These are phyloP conservation scores for Dicentrarchus labrax DNA, from an alignment of 2,113 vertebrate genomes.

Conservation along the genomic window DNA sequence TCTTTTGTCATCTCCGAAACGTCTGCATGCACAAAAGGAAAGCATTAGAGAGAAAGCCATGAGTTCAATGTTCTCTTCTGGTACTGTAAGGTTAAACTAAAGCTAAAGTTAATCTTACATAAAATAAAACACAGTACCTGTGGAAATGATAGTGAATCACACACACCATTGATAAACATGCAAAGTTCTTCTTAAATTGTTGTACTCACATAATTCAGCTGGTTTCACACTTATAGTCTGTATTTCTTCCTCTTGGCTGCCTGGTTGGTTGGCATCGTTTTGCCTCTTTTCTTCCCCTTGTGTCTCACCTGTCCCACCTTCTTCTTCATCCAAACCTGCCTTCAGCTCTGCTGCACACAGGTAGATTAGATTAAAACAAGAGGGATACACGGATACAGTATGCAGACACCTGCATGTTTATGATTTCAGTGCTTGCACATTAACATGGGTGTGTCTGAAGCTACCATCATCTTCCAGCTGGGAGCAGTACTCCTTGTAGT, in stretches of 20 bases:
- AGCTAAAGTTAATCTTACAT: background rate
- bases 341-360: conserved; percentile 51
- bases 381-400: background rate
- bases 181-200: background rate
- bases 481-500: conserved; percentile 80
- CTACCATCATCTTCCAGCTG: conserved; percentile 73
- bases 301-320: conserved; percentile 45
- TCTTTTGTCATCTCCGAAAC: conserved; percentile 60
- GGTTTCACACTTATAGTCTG: conserved; percentile 18
- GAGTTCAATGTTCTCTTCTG: background rate
- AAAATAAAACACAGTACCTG: background rate
- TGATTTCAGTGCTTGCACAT: background rate
- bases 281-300: conserved; percentile 53
- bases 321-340: conserved; percentile 21
- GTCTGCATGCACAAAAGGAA: conserved; percentile 23
- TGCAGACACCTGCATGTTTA: background rate
- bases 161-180: background rate
- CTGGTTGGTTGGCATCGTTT: conserved; percentile 22
- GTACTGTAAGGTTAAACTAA: background rate
- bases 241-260: conserved; percentile 72
- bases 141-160: background rate
- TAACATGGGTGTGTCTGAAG: background rate
- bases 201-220: conserved; percentile 55
- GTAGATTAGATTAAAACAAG: conserved; percentile 21
- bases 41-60: background rate